Evolutionary conservation across 2,797 vertebrate species (phyloP), one percentile per base, ranked within the genome.

Genomic region (Ctenochaetus hawaiiensis): DNA sequence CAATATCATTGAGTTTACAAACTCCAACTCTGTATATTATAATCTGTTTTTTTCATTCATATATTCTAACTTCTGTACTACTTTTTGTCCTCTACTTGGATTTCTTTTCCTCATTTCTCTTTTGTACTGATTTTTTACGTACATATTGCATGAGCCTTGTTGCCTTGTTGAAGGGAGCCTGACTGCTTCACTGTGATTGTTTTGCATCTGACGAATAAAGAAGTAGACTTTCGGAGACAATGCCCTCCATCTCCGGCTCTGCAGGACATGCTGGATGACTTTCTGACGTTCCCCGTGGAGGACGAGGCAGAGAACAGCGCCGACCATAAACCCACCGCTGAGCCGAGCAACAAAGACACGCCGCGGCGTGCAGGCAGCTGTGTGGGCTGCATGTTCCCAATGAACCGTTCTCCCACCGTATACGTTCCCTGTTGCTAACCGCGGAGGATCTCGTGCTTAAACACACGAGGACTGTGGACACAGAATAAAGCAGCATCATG

Each of bases 351-450:
- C 77, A 66, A 52, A 83, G 67, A 67, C 43, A 18, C 53, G 23
- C 5, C 17, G 72, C 22, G 30, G 43, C 78, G 41, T 53, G 22
- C 66, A 73, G 75, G 72, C 67, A 74, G 83, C 62, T 77, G 87
- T 78, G 87, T 91, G 87, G 86, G 89, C 71, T 64, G 78, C 65
- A 22, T 49, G 66, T 64, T 82, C 79, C 83, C 61, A 59, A 71
- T 67, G 74, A 78, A 72, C 66, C 8, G 11, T 9, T 9, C 39
- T 39, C 65, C 8, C 10, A 26, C 18, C 17, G 0, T 67, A 5
- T 34, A 8, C 52, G 14, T 22, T 63, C 48, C 45, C 20, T 14
- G 37, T 6, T 72, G 57, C 64, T 60, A 9, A 16, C 34, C 23
- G 26, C 34, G 14, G 37, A 57, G 72, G 37, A 30, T 73, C 47